Percentiles rank a stretch among this genome's conserved stretches.
Evolutionary conservation across 1,140 invertebrate genomes (phyloP).

Genomic region (Phthorimaea operculella): DNA sequence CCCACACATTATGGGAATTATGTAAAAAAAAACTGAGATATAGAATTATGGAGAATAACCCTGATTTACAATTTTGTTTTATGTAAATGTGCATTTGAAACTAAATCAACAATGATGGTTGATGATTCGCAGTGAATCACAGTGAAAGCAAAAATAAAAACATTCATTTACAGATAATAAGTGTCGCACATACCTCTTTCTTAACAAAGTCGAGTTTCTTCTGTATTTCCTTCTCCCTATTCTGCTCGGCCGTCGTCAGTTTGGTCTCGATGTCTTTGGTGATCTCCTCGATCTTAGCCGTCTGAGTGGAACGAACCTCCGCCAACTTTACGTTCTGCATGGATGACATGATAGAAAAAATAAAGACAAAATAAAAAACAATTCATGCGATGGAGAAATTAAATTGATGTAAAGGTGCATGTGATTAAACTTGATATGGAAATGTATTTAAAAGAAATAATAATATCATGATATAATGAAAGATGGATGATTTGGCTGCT

Average conservation of each 20-base stretch:
- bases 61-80: too few species aligned
- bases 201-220: constrained; percentile 83
- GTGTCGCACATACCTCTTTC: constrained; percentile 72
- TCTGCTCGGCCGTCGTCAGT: constrained; percentile 78
- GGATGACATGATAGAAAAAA: constrained; percentile 18
- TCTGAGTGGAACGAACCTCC: constrained; percentile 75
- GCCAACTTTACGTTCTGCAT: constrained; percentile 75
- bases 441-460: too few species aligned
- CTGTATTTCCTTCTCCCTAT: constrained; percentile 82
- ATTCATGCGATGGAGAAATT: constrained; percentile 3
- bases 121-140: too few species aligned
- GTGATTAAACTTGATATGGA: too few species aligned
- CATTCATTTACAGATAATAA: not conserved
- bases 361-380: constrained; percentile 10
- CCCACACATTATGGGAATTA: too few species aligned
- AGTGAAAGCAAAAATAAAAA: not conserved
- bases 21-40: too few species aligned
- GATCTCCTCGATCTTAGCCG: constrained; percentile 73
- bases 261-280: constrained; percentile 78
- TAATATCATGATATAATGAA: too few species aligned
- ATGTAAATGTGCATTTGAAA: too few species aligned
- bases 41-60: too few species aligned
- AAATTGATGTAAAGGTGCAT: not conserved
- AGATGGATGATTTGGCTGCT: too few species aligned
- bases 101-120: too few species aligned